Percentiles rank a stretch among this genome's conserved stretches.
phyloP scores from a whole-genome alignment of 2,888 invertebrate species.

The Caradrina kadenii region DNA sequence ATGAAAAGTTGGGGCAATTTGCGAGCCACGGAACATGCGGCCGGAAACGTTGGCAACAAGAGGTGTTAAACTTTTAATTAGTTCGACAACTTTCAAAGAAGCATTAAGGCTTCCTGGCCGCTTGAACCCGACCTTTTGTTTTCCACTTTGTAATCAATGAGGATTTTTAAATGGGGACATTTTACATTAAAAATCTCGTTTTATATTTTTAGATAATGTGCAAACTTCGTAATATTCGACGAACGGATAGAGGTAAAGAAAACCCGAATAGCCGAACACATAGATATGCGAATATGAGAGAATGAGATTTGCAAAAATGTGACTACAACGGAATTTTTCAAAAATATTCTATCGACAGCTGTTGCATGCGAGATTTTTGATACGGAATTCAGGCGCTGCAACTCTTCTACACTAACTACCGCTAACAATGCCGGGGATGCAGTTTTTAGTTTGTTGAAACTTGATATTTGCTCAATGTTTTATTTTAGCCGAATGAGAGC shows the following conservation, averaged over 20 bases:
- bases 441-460: conserved; percentile 24
- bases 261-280: conserved; percentile 20
- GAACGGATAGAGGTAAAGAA: conserved; percentile 8
- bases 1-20: conserved; percentile 77
- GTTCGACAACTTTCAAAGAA: conserved; percentile 82
- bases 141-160: conserved; percentile 70
- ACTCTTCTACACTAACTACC: conserved; percentile 31
- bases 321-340: conserved; percentile 71
- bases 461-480: conserved; percentile 23
- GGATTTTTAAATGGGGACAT: conserved; percentile 48
- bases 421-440: conserved; percentile 16
- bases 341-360: conserved; percentile 81
- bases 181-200: conserved; percentile 15
- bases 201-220: neutral
- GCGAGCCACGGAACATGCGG: conserved; percentile 70
- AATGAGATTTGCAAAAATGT: conserved; percentile 71
- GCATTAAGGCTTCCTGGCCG: conserved; percentile 78
- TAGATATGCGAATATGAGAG: conserved; percentile 53
- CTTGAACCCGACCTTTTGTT: conserved; percentile 72
- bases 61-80: conserved; percentile 88
- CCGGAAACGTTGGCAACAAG: conserved; percentile 77
- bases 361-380: conserved; percentile 72
- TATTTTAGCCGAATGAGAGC: conserved; percentile 12
- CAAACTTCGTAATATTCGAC: conserved; percentile 13
- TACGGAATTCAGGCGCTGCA: conserved; percentile 70